A percentile compares a stretch with the other conserved stretches of the same genome.
These are phyloP conservation scores for Pachyseris speciosa DNA, from an alignment of 64 coral and sea anemone genomes.

Conservation along the genomic window DNA sequence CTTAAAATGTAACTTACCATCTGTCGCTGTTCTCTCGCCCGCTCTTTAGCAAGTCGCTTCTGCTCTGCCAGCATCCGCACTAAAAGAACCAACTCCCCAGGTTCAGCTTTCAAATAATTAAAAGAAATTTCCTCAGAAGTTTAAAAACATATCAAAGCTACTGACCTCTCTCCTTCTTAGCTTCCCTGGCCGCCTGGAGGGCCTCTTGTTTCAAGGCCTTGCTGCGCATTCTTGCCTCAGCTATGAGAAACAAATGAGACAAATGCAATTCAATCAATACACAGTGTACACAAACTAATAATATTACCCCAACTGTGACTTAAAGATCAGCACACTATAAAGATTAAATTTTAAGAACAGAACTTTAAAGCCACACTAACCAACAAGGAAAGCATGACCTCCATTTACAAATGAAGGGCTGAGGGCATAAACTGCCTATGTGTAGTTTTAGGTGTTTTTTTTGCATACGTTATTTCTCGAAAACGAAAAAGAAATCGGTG, in stretches of 20 bases:
- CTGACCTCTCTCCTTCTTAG: conserved; percentile 93
- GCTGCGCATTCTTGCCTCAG: conserved; percentile 82
- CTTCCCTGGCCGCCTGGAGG: conserved; percentile 78
- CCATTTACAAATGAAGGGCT: too few species aligned
- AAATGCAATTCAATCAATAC: not conserved
- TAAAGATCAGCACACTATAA: not conserved
- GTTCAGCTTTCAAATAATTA: conserved; percentile 7
- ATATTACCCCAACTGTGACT: not conserved
- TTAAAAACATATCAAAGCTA: not conserved
- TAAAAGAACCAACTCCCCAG: conserved; percentile 15
- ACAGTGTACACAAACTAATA: not conserved
- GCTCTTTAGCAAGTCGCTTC: conserved; percentile 93
- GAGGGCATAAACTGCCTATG: too few species aligned
- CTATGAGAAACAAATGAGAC: conserved; percentile 63
- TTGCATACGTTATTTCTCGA: too few species aligned
- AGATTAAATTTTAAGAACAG: too few species aligned
- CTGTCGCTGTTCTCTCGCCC: conserved; percentile 79
- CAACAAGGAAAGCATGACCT: too few species aligned
- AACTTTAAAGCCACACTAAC: too few species aligned
- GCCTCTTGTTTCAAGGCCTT: conserved; percentile 90
- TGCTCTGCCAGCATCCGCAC: conserved; percentile 91
- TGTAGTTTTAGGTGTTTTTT: too few species aligned
- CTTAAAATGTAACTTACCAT: conserved; percentile 51
- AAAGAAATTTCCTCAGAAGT: not conserved
- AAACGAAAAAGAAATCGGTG: too few species aligned